These are phyloP conservation scores for Cepaea nemoralis DNA, from an alignment of 1,140 invertebrate genomes.

Conservation along the genomic window DNA sequence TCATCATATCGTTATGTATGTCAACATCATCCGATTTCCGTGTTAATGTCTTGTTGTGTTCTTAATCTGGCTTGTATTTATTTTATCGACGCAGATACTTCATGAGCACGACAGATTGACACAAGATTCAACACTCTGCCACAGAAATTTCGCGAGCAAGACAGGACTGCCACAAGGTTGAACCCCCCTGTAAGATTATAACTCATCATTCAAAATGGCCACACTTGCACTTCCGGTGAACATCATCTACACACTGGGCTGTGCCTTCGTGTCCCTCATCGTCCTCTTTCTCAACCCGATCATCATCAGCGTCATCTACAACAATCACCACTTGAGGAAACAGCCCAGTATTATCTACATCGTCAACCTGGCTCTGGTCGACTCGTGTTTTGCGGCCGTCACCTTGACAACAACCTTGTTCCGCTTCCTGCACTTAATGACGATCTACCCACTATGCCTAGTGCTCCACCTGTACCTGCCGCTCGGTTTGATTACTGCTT, in stretches of 20 bases:
- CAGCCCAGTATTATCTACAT: slow-evolving; percentile 7
- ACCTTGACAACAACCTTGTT: neutral
- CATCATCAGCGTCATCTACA: slow-evolving; percentile 21
- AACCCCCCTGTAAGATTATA: too few relatives aligned
- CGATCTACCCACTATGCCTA: neutral
- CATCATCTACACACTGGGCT: neutral
- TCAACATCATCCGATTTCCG: too few relatives aligned
- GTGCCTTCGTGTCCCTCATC: neutral
- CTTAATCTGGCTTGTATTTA: too few relatives aligned
- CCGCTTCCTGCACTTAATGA: neutral
- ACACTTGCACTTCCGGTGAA: neutral
- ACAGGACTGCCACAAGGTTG: too few relatives aligned
- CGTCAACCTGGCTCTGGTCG: slow-evolving; percentile 3
- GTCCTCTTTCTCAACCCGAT: slow-evolving; percentile 8
- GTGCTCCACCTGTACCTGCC: neutral
- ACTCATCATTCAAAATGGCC: neutral
- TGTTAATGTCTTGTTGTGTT: too few relatives aligned
- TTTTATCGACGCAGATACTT: too few relatives aligned
- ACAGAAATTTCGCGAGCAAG: too few relatives aligned
- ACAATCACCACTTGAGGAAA: neutral
- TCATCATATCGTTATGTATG: too few relatives aligned
- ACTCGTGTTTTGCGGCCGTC: neutral
- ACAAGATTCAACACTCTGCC: too few relatives aligned
- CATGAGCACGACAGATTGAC: too few relatives aligned
- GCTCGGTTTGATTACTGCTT: neutral